Evolutionary conservation across 2,888 invertebrate species (phyloP), one percentile per base, ranked within the genome.

Genomic region (Griposia aprilina): DNA sequence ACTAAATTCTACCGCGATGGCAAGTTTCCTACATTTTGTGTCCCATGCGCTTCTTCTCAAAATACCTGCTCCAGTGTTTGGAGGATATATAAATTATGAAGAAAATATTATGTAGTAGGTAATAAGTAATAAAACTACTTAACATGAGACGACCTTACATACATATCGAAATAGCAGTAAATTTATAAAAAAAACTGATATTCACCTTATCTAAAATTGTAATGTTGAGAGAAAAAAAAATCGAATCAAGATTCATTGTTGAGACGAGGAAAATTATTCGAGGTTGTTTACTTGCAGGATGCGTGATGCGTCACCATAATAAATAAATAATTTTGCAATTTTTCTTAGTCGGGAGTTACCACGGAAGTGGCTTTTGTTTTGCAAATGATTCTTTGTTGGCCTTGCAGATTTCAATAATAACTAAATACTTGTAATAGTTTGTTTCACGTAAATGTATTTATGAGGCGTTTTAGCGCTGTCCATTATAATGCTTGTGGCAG

Each of bases 361-460:
- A 55, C 85, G 85, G 85, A 86, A 82, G 68, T 76, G 73, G 60
- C 74, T 76, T 62, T 82, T 78, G 81, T 76, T 85, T 76, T 30
- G 45, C 70, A 50, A 69, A 76, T 75, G 72, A 73, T 75, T 78
- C 59, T 85, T 57, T 68, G 68, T 57, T 78, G 72, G 48, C 88
- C 83, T 87, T 85, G 87, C 62, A 66, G 50, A 26, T 68, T 36
- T 65, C 76, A 81, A 73, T 81, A 66, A 74, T 78, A 85, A 65
- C 55, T 45, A 72, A 66, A 57, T 60, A 76, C 73, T 60, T 75
- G 36, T 57, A 70, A 62, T 50, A 66, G 6, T 72, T 62, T 70
- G 65, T 78, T 83, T 15, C 52, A 50, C 3, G 60, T 70, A 62
- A 79, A 72, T 79, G 48, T 69, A 78, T 83, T 50, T n/a, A 50